A percentile compares a stretch with the other conserved stretches of the same genome.
Conservation (phyloP, 2,888 invertebrate genomes). For the Cyaniris semiargus region DNA sequence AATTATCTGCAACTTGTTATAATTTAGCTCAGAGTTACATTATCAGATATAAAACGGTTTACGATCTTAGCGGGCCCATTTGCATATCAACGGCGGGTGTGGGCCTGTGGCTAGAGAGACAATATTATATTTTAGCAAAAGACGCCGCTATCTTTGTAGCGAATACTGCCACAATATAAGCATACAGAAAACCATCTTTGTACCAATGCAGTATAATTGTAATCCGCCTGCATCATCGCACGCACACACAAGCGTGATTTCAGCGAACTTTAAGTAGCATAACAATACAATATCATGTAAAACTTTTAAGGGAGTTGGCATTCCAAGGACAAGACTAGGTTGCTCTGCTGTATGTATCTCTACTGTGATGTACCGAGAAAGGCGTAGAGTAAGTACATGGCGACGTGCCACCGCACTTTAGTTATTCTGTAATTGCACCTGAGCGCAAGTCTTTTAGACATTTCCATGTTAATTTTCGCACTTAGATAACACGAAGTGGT, state of each 20-base stretch:
- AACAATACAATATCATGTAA: too few relatives aligned
- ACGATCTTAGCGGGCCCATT: constrained; percentile 69
- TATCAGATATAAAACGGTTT: constrained; percentile 74
- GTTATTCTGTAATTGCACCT: constrained; percentile 32
- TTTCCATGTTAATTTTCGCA: constrained; percentile 7
- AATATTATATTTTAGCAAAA: constrained; percentile 71
- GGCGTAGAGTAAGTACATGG: constrained; percentile 55
- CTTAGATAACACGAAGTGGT: not conserved
- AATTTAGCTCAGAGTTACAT: constrained; percentile 63
- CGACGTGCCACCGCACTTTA: constrained; percentile 50
- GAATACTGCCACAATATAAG: constrained; percentile 40
- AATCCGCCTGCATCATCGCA: too few relatives aligned
- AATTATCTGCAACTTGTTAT: constrained; percentile 51
- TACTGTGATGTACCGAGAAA: constrained; percentile 46
- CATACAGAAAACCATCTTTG: not conserved
- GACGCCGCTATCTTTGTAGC: constrained; percentile 65
- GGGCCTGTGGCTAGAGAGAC: constrained; percentile 60
- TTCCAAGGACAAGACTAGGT: not conserved
- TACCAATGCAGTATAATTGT: too few relatives aligned
- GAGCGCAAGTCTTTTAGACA: constrained; percentile 15
- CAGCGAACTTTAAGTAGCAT: too few relatives aligned
- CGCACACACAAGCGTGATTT: too few relatives aligned
- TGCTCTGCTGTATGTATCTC: not conserved
- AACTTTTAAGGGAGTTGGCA: not conserved
- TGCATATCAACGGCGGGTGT: constrained; percentile 70